Base-by-base conservation (phyloP, 2,113 vertebrate species). In the Dissostichus mawsoni region DNA sequence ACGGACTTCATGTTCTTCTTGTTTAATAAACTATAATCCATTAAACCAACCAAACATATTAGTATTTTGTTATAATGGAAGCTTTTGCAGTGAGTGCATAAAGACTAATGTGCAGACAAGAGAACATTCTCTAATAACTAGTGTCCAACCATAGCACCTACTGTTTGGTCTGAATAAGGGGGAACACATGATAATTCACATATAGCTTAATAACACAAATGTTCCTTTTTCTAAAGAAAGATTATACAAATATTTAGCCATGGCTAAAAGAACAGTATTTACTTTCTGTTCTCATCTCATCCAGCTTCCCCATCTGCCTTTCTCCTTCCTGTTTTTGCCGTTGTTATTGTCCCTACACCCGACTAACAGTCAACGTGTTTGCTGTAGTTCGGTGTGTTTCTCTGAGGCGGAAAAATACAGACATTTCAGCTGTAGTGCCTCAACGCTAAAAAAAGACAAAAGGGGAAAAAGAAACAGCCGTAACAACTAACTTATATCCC, bases 311-410 rank as follows among this genome's bases (percentile, higher is more conserved):
- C 53, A 9, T 14, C 13, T 78, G 58, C 36, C 23, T 70, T 68
- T 69, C 69, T 66, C 57, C 51, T 72, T 51, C 61, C 68, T 66
- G 55, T 70, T 73, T 33, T 65, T 33, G 52, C 44, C 9, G 4
- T 53, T 73, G 36, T 78, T 87, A 78, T 78, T 79, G 78, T 73
- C 76, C 78, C 77, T 66, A 56, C 74, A 68, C 71, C 77, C 75
- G n/a, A 82, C 78, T 77, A 44, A 70, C 59, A 72, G 69, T 85
- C 74, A 63, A 77, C 76, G 74, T 90, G 72, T 80, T 78, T 76
- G 68, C 52, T 23, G 45, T 69, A 87, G 82, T 87, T 91, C 65
- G 74, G 52, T 70, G 36, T 82, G 80, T 29, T n/a, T 76, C 79
- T 83, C 66, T 0, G 20, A 74, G 81, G 79, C 11, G 17, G 57